A percentile compares a stretch with the other conserved stretches of the same genome.
phyloP scores from a whole-genome alignment of 37 sponge, comb jelly and placozoan genomes.

The Agelas oroides region DNA sequence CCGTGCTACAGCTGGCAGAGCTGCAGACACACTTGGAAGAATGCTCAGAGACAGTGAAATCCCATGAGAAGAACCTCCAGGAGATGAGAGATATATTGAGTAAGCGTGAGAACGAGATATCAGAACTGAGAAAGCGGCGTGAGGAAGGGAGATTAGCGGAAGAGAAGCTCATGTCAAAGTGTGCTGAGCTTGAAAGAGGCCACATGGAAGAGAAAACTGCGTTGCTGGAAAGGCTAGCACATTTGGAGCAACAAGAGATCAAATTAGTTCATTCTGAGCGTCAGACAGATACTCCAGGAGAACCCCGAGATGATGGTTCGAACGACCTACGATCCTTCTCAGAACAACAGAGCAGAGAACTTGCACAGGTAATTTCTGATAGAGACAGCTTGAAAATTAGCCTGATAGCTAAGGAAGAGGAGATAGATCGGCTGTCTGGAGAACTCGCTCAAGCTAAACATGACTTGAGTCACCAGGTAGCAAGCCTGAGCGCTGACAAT shows the following conservation, averaged over 20 bases:
- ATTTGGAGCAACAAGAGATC: background rate
- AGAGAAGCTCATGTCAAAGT: no score
- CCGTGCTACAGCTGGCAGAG: constrained; percentile 6
- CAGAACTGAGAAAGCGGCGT: background rate
- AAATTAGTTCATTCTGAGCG: background rate
- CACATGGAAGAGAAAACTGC: background rate
- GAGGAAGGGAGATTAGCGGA: background rate
- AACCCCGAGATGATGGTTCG: background rate
- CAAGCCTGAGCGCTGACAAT: background rate
- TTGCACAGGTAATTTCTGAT: background rate
- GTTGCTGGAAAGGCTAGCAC: background rate
- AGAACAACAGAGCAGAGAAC: background rate
- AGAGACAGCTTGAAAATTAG: background rate
- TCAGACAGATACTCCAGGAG: background rate
- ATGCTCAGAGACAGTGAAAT: background rate
- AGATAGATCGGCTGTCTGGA: background rate
- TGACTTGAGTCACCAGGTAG: background rate
- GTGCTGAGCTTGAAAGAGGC: background rate
- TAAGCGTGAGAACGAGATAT: constrained; percentile 1
- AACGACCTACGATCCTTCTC: background rate
- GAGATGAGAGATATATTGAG: constrained; percentile 4
- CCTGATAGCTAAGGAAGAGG: background rate
- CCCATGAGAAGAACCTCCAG: background rate
- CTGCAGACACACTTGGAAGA: background rate
- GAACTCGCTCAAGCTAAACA: background rate